Base-by-base conservation (phyloP, 2,113 vertebrate genomes). In the Hiodon alosoides region DNA sequence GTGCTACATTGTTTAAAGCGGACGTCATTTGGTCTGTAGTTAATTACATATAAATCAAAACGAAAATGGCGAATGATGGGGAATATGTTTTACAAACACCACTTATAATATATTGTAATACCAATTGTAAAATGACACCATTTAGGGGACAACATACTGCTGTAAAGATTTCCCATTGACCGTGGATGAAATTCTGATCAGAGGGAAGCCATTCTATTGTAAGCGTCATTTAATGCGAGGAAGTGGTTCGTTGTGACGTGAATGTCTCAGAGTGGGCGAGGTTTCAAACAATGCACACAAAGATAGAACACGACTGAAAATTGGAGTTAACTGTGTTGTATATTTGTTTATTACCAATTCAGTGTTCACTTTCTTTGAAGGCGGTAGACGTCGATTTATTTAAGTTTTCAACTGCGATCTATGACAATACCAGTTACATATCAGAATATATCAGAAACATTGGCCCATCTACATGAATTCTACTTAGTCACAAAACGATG, bases 21-120 rank as follows among this genome's bases (percentile, higher is more conserved):
- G 86, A 79, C 83, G 86, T 85, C 86, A 87, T 90, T 89, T 82
- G 76, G 81, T 78, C 80, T 46, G 50, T 46, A 14, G n/a, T 11
- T 11, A 7, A 46, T 65, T n/a, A 14, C 51, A 50, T 4, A 55
- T 52, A n/a, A 58, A 47, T 3, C 14, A 16, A 52, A 64, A 61
- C 60, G 7, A 54, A 62, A 61, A 67, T 17, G 46, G 14, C 31
- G 67, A 4, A 59, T 31, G 65, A 67, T 17, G 46, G 14, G 50
- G 67, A 4, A 59, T 31, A 13, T 51, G 14, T 17, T 76, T 31
- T 31, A 31, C 31, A 31, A 31, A 31, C 31, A 31, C 31, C 31
- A 31, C 31, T 31, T 31, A 31, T 31, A 31, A 31, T n/a, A n/a
- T n/a, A n/a, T n/a, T n/a, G n/a, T n/a, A n/a, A n/a, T n/a, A n/a